Evolutionary conservation across 1,140 invertebrate genomes (phyloP), one percentile per base, ranked within the genome.

Genomic region (Heliconius hewitsoni): DNA sequence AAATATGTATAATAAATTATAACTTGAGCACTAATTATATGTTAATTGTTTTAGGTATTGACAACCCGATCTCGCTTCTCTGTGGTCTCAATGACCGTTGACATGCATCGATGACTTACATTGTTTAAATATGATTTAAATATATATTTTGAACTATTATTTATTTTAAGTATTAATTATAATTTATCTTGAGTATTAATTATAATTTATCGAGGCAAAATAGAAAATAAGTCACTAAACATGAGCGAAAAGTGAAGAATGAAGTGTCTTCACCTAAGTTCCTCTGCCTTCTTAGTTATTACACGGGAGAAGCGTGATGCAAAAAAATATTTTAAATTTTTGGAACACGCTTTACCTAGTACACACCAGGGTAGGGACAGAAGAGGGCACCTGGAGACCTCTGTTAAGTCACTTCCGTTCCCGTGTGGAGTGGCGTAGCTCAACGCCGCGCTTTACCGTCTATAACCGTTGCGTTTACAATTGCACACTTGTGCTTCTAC

Each of bases 51-150:
- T 23, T 57, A 23, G 52, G 6, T n/a, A 55, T 55, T 55, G 18
- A 55, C 52, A 18, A 55, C 18, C 19, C 19, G 8, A 23, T 23
- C 55, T 57, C 55, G n/a, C 55, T n/a, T 57, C 55, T n/a, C 55
- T 57, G n/a, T 57, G n/a, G 55, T n/a, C 55, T 57, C n/a, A 57
- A 57, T 57, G 55, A 57, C 55, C 55, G 55, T 57, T 57, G 19
- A 57, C 55, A 57, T 23, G 19, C 9, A 57, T 1, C 55, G 19
- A 23, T 57, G 55, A 23, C n/a, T 57, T 23, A 3, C 8, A 57
- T 57, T 57, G 55, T 23, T 57, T n/a, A 19, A 57, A 57, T 57
- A 0, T 11, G 19, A 23, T 11, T 55, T 55, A 4, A 55, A 55
- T 46, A n/a, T 55, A n/a, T 55, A 55, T 55, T 55, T 55, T 55